Base-by-base conservation (phyloP, 1,140 invertebrate species). In the Euura saliciscinereae region DNA sequence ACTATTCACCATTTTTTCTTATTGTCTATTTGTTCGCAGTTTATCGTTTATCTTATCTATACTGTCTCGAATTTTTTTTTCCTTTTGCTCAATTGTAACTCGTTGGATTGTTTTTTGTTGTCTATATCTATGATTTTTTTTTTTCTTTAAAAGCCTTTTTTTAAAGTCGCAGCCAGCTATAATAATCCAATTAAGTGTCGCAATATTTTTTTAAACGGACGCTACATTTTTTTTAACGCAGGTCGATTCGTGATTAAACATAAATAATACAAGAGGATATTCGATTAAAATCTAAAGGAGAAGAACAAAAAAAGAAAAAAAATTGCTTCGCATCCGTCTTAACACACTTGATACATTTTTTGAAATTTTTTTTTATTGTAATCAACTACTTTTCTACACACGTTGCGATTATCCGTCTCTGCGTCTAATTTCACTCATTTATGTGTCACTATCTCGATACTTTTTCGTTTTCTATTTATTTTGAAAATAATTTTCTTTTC, bases 1-100 rank as follows among this genome's bases (percentile, higher is more conserved):
- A 64, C 44, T 66, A 65, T 65, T 66, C 66, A 64, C 42, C 28
- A n/a, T 59, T 67, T 73, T 71, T 73, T 46, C 45, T 43, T 73
- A 44, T 11, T 45, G 42, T 10, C 70, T 69, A 8, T 1, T 73
- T 8, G 45, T 28, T 28, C 28, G 28, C 28, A 28, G 28, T 28
- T 28, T 28, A 28, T 28, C 28, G 68, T 28, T 45, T 45, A 43
- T 28, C 66, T 43, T 10, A 43, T 45, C 13, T 13, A 11, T 43
- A 42, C 6, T 71, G 11, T 66, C 59, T 74, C 73, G 67, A 43
- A 44, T 70, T 42, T 74, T 51, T 70, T 71, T 72, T 43, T 72
- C 28, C 70, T 44, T 73, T 44, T 68, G 45, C 68, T 67, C 45
- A 69, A 8, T 73, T 73, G 74, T 71, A 44, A 72, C 44, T 75